Base-by-base conservation (phyloP, 2,113 vertebrate genomes). In the Parotia lawesii region DNA sequence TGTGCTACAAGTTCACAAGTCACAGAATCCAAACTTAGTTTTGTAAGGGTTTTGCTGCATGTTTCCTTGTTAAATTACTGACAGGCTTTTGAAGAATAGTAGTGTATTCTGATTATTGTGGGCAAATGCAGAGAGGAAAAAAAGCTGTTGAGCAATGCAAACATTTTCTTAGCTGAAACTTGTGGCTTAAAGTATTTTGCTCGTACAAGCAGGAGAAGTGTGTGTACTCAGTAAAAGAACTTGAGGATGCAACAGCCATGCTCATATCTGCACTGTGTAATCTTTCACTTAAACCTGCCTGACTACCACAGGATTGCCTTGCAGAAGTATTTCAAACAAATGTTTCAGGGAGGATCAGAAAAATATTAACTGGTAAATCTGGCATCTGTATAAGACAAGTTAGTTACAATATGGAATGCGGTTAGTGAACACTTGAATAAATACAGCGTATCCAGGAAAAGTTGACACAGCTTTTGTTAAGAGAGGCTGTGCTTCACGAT, bases 91-190 rank as follows among this genome's bases (percentile, higher is more conserved):
- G 87, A 86, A 86, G 72, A 95, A 79, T 42, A 91, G 57, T 44
- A 57, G 19, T 80, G 11, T 85, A 35, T 94, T 95, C 85, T 92
- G 76, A 87, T 94, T 90, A 61, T 28, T 73, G 60, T 62, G 31
- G 28, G 31, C 33, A 88, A 83, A 69, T 58, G 65, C 67, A 79
- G 77, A 72, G 71, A 89, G 50, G 12, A 76, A 40, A 28, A 93
- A 86, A 84, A 85, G 84, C 53, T 94, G 37, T 51, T 88, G 56
- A 94, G 60, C 50, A 94, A 76, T 66, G 67, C 64, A 74, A 23
- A 82, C 71, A 64, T 95, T 95, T 93, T 95, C 62, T 89, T 94
- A 78, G 76, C 85, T 95, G 94, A 88, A 93, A 74, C 23, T 9
- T 82, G 23, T 75, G 69, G 54, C 86, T 96, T 88, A 10, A 90